These are phyloP conservation scores for Dicentrarchus labrax DNA, from an alignment of 2,113 vertebrate genomes.

Conservation along the genomic window DNA sequence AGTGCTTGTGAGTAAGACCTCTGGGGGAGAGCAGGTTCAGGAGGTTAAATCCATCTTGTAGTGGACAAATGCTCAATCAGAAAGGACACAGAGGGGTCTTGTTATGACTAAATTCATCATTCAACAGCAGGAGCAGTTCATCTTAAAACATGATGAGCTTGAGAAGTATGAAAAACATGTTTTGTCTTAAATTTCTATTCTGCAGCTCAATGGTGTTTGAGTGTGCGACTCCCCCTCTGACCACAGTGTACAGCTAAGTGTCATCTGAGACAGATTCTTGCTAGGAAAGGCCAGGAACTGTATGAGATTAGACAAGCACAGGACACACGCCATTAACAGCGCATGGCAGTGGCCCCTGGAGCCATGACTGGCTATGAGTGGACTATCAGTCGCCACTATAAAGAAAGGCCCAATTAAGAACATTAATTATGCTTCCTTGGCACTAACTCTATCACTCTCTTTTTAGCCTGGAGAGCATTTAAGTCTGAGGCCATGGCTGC, in stretches of 20 bases:
- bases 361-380: conserved; percentile 70
- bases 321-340: conserved; percentile 61
- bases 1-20: conserved; percentile 61
- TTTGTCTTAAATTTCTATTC: not conserved
- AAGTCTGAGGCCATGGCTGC: conserved; percentile 47
- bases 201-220: not conserved
- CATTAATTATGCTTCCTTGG: conserved; percentile 83
- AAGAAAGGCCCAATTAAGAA: conserved; percentile 78
- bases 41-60: conserved; percentile 68
- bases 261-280: conserved; percentile 33
- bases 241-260: conserved; percentile 14
- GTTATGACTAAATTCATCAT: conserved; percentile 30
- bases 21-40: conserved; percentile 55
- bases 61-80: conserved; percentile 58
- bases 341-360: conserved; percentile 65
- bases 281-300: conserved; percentile 45
- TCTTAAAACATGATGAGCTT: conserved; percentile 10
- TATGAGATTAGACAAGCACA: conserved; percentile 76
- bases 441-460: conserved; percentile 77
- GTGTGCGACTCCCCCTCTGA: conserved; percentile 10
- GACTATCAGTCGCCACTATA: conserved; percentile 75
- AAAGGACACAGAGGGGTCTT: conserved; percentile 36
- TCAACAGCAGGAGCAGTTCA: conserved; percentile 25
- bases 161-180: not conserved
- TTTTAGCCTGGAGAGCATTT: conserved; percentile 77